Evolutionary conservation across 2,113 vertebrate species (phyloP), one percentile per base, ranked within the genome.

Genomic region (Pteropus alecto): DNA sequence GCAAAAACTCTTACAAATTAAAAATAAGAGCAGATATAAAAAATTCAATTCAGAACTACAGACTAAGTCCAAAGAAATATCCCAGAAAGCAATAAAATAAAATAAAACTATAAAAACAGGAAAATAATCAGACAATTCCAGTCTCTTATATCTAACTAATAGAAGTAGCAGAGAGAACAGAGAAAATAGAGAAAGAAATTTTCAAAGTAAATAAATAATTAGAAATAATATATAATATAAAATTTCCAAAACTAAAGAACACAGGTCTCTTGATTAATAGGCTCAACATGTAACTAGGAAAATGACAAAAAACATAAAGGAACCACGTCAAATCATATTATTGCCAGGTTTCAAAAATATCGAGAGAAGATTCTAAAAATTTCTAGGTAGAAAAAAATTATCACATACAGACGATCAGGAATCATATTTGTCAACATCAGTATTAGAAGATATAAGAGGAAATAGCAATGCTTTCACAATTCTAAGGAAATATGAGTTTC

Each of bases 1-100:
- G 76, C 63, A 71, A 91, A 88, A 24, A 46, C 46, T 68, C 43
- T 82, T 94, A 67, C 28, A 91, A 95, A 96, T 96, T 86, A 93
- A 88, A 94, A 85, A 83, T 68, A 15, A 93, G 19, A 63, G 22
- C 26, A 94, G 33, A 51, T 93, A 46, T 51, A 76, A 79, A 92
- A 86, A 74, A 61, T n/a, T 21, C n/a, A 70, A 30, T 54, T 58
- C 30, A 58, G 22, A 13, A 38, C 86, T 84, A 1, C 33, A 78
- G 56, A 63, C 13, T 67, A 83, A 87, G 63, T 77, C 7, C 9
- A 89, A 78, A 86, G 60, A 82, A 85, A 38, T 92, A 86, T 46
- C 33, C 10, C 19, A 76, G 61, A 81, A 92, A 86, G 26, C 26
- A 48, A 48, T 35, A 14, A 61, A 71, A 95, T 48, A 48, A 54